These are phyloP conservation scores for Aradophagus sp. DNA, from an alignment of 1,140 invertebrate genomes.

Conservation along the genomic window DNA sequence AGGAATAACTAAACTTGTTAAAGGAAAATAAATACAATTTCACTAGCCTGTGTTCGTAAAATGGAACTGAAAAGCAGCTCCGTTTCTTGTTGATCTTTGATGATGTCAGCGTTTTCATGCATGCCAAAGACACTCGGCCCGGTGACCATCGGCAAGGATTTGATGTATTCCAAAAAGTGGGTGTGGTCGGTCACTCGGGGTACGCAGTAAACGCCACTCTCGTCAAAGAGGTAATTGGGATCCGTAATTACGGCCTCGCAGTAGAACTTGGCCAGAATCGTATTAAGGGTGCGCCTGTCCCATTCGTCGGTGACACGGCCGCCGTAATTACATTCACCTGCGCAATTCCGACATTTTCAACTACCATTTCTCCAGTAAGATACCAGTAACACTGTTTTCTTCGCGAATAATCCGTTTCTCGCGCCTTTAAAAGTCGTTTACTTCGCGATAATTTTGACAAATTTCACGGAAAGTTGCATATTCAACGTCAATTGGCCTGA, in stretches of 20 bases:
- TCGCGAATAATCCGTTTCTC: conserved; percentile 20
- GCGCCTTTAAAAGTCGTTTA: conserved; percentile 3
- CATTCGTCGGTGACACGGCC: conserved; percentile 96
- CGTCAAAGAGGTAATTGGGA: conserved; percentile 79
- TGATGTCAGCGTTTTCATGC: conserved; percentile 95
- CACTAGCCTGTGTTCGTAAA: conserved; percentile 91
- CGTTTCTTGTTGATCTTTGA: conserved; percentile 94
- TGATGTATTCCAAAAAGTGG: conserved; percentile 86
- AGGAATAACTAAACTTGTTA: no score
- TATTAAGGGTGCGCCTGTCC: conserved; percentile 91
- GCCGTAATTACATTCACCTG: conserved; percentile 96
- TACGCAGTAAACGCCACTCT: conserved; percentile 82
- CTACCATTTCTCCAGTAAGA: conserved; percentile 22
- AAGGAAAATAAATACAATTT: no score
- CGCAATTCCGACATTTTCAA: conserved; percentile 45
- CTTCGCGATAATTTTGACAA: no score
- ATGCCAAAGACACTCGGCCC: conserved; percentile 93
- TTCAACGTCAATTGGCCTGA: no score
- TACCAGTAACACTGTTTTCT: conserved; percentile 28
- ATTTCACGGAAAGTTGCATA: no score
- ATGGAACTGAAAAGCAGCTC: conserved; percentile 84
- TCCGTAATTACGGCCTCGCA: conserved; percentile 73
- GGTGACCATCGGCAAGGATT: conserved; percentile 85
- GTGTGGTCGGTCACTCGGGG: conserved; percentile 84
- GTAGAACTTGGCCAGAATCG: conserved; percentile 89